These are phyloP conservation scores for Strigamia crassipes DNA, from an alignment of 2,888 invertebrate genomes.

Conservation along the genomic window DNA sequence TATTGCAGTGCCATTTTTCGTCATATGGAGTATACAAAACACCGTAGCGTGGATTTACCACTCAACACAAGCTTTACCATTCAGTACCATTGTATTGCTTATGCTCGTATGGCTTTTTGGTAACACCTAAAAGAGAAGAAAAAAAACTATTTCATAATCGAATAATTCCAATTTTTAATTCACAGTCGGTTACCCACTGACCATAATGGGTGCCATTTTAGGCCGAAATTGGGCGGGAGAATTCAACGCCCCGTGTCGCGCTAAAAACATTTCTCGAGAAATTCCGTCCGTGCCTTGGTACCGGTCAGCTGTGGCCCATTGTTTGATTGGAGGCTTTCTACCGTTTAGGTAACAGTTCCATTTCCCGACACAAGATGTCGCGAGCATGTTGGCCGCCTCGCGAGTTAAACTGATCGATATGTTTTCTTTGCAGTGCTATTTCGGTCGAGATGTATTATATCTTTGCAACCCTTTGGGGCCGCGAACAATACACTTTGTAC, in stretches of 20 bases:
- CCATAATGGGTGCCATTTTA: slow-evolving; percentile 62
- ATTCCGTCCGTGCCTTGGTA: slow-evolving; percentile 62
- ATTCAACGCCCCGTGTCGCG: slow-evolving; percentile 62
- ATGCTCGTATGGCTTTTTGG: slow-evolving; percentile 60
- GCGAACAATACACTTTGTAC: slow-evolving; percentile 63
- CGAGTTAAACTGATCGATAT: slow-evolving; percentile 2
- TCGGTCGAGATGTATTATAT: slow-evolving; percentile 64
- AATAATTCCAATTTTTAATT: slow-evolving; percentile 41
- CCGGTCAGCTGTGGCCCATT: slow-evolving; percentile 60
- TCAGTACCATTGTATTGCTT: slow-evolving; percentile 61
- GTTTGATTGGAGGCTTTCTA: slow-evolving; percentile 63
- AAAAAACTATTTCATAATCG: background rate
- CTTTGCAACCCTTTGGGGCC: slow-evolving; percentile 64
- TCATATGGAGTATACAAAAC: slow-evolving; percentile 63
- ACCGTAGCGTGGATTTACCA: slow-evolving; percentile 63
- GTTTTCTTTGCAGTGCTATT: slow-evolving; percentile 59
- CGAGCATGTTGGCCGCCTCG: background rate
- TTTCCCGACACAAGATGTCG: background rate
- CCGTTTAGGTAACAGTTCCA: slow-evolving; percentile 60
- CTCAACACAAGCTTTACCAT: slow-evolving; percentile 63
- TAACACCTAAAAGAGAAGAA: slow-evolving; percentile 47
- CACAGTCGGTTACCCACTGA: slow-evolving; percentile 63
- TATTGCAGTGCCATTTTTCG: slow-evolving; percentile 60
- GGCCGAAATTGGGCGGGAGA: slow-evolving; percentile 61
- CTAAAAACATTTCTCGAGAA: slow-evolving; percentile 63